Conservation (phyloP, 1,140 invertebrate species). For the Anoplophora glabripennis region DNA sequence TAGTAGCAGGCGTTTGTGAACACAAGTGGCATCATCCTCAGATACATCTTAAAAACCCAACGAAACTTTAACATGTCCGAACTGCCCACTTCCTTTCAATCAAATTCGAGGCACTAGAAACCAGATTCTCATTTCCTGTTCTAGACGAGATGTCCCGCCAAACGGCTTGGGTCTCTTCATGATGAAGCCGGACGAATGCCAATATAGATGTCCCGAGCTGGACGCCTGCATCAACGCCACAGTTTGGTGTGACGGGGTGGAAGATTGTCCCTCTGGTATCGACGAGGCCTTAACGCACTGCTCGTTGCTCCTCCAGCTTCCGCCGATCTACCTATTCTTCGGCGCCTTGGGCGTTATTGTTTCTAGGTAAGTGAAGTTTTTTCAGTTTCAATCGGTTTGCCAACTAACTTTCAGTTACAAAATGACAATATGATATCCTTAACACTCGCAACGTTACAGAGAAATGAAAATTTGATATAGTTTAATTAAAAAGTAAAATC, state of each 20-base stretch:
- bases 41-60: too few relatives aligned
- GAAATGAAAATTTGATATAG: too few relatives aligned
- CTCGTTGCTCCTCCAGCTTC: slow-evolving; percentile 69
- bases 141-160: slow-evolving; percentile 42
- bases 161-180: slow-evolving; percentile 51
- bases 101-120: neutral
- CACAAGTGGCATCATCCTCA: too few relatives aligned
- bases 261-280: slow-evolving; percentile 82
- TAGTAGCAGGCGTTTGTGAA: too few relatives aligned
- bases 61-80: too few relatives aligned
- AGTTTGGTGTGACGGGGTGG: slow-evolving; percentile 84
- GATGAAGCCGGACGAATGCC: slow-evolving; percentile 67
- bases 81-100: too few relatives aligned
- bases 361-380: slow-evolving; percentile 18
- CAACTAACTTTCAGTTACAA: too few relatives aligned
- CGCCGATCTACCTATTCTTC: slow-evolving; percentile 65
- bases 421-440: too few relatives aligned
- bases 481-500: too few relatives aligned
- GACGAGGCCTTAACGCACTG: slow-evolving; percentile 81
- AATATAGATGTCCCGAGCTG: slow-evolving; percentile 77
- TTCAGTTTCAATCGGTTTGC: too few relatives aligned
- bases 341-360: slow-evolving; percentile 49
- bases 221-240: slow-evolving; percentile 83
- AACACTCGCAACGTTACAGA: too few relatives aligned
- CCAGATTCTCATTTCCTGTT: slow-evolving; percentile 14